Evolutionary conservation across 2,888 invertebrate species (phyloP), one percentile per base, ranked within the genome.

Genomic region (Drosophila vallismaia): DNA sequence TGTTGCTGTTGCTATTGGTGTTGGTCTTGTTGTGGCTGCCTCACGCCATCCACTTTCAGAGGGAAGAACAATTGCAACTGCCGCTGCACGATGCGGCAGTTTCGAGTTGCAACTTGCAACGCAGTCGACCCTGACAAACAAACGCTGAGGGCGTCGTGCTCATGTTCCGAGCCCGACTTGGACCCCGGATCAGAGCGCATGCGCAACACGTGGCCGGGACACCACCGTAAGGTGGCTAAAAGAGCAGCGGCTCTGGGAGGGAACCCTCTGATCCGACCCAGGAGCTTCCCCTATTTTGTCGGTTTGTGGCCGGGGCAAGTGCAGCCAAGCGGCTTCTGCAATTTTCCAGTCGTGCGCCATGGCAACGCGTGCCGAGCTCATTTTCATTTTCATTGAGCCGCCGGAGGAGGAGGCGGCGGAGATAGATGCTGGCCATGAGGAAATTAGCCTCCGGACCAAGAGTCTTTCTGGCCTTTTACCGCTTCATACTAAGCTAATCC

Each of bases 171-270:
- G 75, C 77, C 71, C 70, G 70, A 77, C 60, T 60, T 60, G 60
- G 60, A 46, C 14, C 64, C 45, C 51, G 26, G 36, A 38, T 64
- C 63, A 31, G 45, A 14, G 89, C 89, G 90, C 89, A 89, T 85
- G 89, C 89, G 86, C 89, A 89, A 90, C 89, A 89, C 89, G 89
- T 90, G 90, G 88, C 87, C 72, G 53, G 58, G 63, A 56, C 51
- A 55, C 63, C 63, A 57, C 64, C 38, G 36, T 46, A 58, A 56
- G 52, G 49, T 40, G 46, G 53, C 51, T 54, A 54, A 77, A 50
- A 69, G 64, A 57, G 64, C 54, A 40, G 40, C 40, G 40, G 12
- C 42, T 19, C 44, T 44, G 44, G 24, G 68, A 42, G 46, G 29
- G 19, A 28, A 62, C 63, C 63, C 62, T n/a, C 51, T 8, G 4